Evolutionary conservation across 35 echinoderm and acorn worm species (phyloP), one percentile per base, ranked within the genome.

Genomic region (Ophioderma brevispina): DNA sequence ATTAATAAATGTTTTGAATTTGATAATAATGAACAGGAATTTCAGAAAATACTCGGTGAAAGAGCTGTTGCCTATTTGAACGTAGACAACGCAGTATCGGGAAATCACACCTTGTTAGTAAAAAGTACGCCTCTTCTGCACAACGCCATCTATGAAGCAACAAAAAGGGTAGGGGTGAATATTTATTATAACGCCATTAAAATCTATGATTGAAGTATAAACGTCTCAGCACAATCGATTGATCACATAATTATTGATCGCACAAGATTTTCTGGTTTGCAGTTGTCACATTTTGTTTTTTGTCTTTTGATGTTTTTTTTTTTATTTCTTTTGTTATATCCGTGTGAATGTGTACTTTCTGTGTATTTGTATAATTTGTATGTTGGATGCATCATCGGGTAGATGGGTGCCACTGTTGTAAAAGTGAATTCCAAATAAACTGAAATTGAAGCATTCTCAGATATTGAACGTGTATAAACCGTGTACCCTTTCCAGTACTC

Each of bases 21-120:
- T n/a, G n/a, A n/a, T n/a, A n/a, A n/a, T n/a, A n/a, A n/a, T n/a
- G n/a, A n/a, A 85, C 52, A 97, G 95, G 95, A 97, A 80, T 97
- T 94, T 86, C 39, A 90, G 30, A 91, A 87, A 55, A 40, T 89
- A 6, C 77, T 97, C 4, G 92, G 64, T 56, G 95, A 90, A 25
- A 88, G 95, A 77, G 86, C 92, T 13, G 85, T 97, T 32, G 89
- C 92, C 19, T 97, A 97, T 78, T 84, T 97, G 84, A 97, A 97
- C 70, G 88, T 94, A 1, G 95, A 97, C 55, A 64, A 75, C 38
- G 88, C 95, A 5, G 92, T 94, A 0, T 34, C 39, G 1, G 95
- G 95, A 11, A 97, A 94, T 37, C 89, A 85, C 36, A 84, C 80
- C 4, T 75, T 94, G 0, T 23, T n/a, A 37, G 85, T 87, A 23